These are phyloP conservation scores for Sylvicola fuscatus DNA, from an alignment of 2,888 invertebrate genomes.

Conservation along the genomic window DNA sequence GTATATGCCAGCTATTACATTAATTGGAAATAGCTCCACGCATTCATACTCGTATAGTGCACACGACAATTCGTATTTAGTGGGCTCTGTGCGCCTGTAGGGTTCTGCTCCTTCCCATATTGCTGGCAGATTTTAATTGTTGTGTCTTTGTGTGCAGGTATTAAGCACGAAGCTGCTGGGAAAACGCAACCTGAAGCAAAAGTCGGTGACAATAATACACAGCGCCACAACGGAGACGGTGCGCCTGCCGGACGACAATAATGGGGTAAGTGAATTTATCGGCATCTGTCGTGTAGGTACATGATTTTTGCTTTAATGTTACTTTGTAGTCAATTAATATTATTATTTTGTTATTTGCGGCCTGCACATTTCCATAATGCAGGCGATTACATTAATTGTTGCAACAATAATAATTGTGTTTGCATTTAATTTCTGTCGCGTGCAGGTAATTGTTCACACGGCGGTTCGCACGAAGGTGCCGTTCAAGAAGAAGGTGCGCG, in stretches of 20 bases:
- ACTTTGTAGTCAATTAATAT: background rate
- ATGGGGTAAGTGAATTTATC: constrained; percentile 27
- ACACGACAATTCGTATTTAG: too few relatives aligned
- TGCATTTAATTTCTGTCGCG: background rate
- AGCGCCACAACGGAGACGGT: constrained; percentile 79
- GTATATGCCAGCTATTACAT: too few relatives aligned
- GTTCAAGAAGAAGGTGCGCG: constrained; percentile 58
- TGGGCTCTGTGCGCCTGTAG: too few relatives aligned
- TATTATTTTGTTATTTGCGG: background rate
- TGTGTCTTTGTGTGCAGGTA: constrained; percentile 31
- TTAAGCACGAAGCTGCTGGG: constrained; percentile 62
- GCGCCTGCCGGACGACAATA: constrained; percentile 54
- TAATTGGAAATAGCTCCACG: too few relatives aligned
- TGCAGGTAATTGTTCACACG: constrained; percentile 54
- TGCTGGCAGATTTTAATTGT: constrained; percentile 11
- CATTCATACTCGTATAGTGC: too few relatives aligned
- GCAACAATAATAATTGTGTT: background rate
- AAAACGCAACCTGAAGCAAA: constrained; percentile 61
- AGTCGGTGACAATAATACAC: constrained; percentile 76
- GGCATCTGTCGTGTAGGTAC: too few relatives aligned
- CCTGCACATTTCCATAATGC: background rate
- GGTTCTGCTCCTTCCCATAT: background rate
- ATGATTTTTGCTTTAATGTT: background rate
- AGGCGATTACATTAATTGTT: background rate
- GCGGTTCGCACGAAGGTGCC: constrained; percentile 73